These are phyloP conservation scores for Parotia lawesii DNA, from an alignment of 2,113 vertebrate genomes.

Conservation along the genomic window DNA sequence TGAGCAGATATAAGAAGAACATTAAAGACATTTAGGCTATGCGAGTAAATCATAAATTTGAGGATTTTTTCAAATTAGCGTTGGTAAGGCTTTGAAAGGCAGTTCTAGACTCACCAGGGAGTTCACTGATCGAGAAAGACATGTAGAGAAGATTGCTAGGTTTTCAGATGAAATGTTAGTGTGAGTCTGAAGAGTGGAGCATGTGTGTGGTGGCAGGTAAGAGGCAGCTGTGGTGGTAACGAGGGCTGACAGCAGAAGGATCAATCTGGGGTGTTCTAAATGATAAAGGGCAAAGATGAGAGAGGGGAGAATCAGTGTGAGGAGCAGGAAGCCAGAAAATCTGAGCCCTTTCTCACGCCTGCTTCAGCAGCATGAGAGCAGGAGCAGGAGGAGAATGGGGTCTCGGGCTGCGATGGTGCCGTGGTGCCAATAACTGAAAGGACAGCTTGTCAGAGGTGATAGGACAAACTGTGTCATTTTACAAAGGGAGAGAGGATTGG, in stretches of 20 bases:
- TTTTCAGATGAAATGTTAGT: not conserved
- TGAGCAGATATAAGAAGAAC: not conserved
- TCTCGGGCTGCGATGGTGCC: not conserved
- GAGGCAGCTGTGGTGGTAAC: not conserved
- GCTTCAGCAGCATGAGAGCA: not conserved
- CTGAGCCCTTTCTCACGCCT: not conserved
- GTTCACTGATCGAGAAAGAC: not conserved
- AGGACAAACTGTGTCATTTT: constrained; percentile 1
- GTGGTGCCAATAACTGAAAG: not conserved
- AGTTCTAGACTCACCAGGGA: not conserved
- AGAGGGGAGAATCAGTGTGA: not conserved
- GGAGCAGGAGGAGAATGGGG: not conserved
- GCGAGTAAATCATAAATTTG: not conserved
- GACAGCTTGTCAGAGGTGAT: not conserved
- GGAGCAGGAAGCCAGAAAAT: not conserved
- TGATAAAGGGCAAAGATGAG: not conserved
- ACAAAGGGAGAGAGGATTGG: not conserved
- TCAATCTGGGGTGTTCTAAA: not conserved
- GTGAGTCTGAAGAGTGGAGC: not conserved
- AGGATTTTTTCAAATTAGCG: not conserved
- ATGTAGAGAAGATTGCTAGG: not conserved
- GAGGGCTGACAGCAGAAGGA: not conserved
- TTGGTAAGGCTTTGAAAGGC: not conserved
- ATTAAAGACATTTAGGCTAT: not conserved
- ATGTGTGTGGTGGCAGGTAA: not conserved